Conservation (phyloP, 1,140 invertebrate species). For the Megathymus violae region DNA sequence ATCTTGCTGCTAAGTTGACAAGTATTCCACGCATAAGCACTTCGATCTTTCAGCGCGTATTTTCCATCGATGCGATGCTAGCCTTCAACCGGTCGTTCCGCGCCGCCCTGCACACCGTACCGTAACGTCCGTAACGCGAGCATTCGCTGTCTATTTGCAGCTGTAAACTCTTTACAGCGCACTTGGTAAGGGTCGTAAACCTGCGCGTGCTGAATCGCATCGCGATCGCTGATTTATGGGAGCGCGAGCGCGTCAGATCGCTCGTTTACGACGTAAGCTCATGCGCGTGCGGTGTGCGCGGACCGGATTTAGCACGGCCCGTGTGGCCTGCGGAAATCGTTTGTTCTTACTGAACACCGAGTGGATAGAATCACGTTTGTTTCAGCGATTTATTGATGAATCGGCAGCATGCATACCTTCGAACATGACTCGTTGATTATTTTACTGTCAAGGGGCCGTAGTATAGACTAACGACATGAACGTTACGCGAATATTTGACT, state of each 20-base stretch:
- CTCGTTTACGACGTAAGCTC: constrained; percentile 63
- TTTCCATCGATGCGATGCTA: background rate
- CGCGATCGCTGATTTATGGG: constrained; percentile 74
- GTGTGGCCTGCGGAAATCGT: constrained; percentile 62
- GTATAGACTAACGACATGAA: no score
- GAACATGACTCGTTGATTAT: no score
- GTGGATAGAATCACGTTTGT: no score
- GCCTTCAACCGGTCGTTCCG: constrained; percentile 3
- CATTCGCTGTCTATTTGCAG: constrained; percentile 48
- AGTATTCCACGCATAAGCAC: background rate
- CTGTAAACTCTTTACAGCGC: constrained; percentile 64
- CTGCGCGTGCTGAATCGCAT: constrained; percentile 64
- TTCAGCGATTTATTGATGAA: no score
- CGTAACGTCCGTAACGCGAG: constrained; percentile 10
- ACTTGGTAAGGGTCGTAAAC: constrained; percentile 60
- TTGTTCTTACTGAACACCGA: constrained; percentile 45
- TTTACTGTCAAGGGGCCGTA: no score
- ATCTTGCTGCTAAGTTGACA: no score
- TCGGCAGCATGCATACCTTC: no score
- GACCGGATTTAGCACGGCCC: constrained; percentile 58
- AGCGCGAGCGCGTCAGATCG: constrained; percentile 64
- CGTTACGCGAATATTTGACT: no score
- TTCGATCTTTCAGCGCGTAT: background rate
- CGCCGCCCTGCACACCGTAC: constrained; percentile 15
- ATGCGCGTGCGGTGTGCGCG: constrained; percentile 31